phyloP scores from a whole-genome alignment of 1,140 invertebrate species.

The Lepidotrigona ventralis region DNA sequence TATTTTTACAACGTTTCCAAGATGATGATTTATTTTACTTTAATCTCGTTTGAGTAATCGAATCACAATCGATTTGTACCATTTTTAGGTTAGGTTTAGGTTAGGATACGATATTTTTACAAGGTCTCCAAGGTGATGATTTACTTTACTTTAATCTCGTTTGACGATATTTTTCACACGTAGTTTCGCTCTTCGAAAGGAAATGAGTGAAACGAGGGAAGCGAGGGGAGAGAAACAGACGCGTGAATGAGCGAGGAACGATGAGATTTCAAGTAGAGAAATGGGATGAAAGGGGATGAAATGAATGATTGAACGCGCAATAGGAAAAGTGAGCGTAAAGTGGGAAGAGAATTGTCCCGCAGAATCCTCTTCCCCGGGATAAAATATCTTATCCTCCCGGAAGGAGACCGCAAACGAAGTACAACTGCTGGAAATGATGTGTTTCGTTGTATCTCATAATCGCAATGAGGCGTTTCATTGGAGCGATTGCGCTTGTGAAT shows the following conservation, averaged over 20 bases:
- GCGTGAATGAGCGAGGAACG: background rate
- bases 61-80: no score
- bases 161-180: no score
- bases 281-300: constrained; percentile 12
- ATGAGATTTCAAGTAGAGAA: background rate
- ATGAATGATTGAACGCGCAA: constrained; percentile 10
- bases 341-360: constrained; percentile 13
- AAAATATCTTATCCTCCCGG: background rate
- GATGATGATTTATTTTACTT: no score
- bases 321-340: constrained; percentile 32
- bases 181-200: background rate
- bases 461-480: no score
- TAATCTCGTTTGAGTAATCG: no score
- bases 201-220: constrained; percentile 7
- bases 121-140: no score
- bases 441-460: background rate
- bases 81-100: no score
- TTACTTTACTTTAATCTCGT: no score
- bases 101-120: no score
- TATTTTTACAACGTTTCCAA: no score
- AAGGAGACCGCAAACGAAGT: background rate
- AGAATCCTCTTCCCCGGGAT: constrained; percentile 10
- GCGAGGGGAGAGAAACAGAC: background rate
- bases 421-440: no score
- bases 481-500: no score